Evolutionary conservation across 2,113 vertebrate species (phyloP), one percentile per base, ranked within the genome.

Genomic region (Casuarius casuarius): DNA sequence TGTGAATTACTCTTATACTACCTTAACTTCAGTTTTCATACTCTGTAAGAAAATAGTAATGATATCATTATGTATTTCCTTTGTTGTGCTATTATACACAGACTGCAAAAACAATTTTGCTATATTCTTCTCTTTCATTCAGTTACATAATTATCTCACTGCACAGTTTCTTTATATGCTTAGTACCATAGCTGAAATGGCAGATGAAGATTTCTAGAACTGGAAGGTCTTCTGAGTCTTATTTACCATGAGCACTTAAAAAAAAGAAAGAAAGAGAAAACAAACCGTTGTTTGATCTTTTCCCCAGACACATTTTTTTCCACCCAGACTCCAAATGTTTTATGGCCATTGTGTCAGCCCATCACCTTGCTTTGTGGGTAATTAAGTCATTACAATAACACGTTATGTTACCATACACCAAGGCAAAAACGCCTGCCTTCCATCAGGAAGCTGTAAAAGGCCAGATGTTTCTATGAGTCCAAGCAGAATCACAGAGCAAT

Each of bases 341-440:
- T 84, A 72, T 83, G 42, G 81, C 48, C 84, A 62, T 77, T 81
- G 22, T 91, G 84, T 92, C 58, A 95, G 66, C 10, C 44, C 54
- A 59, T 71, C 65, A 67, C 51, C 86, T 93, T 87, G 13, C 23
- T 86, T 84, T 89, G 61, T 84, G 42, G 2, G 61, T 83, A 74
- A 89, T 95, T 95, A 97, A 95, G 73, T 92, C 87, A 92, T 92
- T 93, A 81, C 33, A 92, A 66, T 81, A 88, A 91, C 65, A 89
- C 0, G 0, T 66, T 95, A 23, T 85, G 42, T 96, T 87, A 78
- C 66, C 3, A 0, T 46, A 65, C 8, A 90, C 62, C 12, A 84
- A 82, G 72, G n/a, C 61, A 94, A 78, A 95, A 95, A 89, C 79
- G 52, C 82, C 58, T 95, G 77, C 49, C 73, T 89, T 80, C 63